Conservation (phyloP, 1,140 invertebrate genomes). For the Platyscapa corneri region DNA sequence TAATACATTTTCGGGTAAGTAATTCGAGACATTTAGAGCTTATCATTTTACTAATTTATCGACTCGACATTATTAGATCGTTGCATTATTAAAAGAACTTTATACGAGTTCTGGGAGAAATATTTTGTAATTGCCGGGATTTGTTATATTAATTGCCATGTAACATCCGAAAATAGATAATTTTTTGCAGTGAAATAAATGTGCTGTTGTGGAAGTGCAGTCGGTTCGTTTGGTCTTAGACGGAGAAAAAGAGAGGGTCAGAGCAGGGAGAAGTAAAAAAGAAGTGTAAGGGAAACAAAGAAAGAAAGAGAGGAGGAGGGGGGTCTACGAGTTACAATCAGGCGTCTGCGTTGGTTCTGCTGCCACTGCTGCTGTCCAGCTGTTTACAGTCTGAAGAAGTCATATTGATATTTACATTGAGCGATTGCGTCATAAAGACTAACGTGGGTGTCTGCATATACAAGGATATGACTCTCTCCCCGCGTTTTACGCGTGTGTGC, state of each 20-base stretch:
- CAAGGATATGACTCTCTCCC: not conserved
- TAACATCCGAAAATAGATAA: too few relatives aligned
- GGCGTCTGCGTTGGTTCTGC: not conserved
- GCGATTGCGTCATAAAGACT: conserved; percentile 13
- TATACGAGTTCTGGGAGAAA: too few relatives aligned
- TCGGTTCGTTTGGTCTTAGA: too few relatives aligned
- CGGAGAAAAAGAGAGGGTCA: not conserved
- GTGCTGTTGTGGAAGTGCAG: not conserved
- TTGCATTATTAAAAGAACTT: too few relatives aligned
- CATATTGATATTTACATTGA: conserved; percentile 33
- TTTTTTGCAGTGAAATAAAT: too few relatives aligned
- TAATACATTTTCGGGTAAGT: too few relatives aligned
- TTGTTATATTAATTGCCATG: too few relatives aligned
- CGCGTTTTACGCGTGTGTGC: too few relatives aligned
- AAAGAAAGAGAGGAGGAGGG: not conserved
- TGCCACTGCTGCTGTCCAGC: not conserved
- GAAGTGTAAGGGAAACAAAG: not conserved
- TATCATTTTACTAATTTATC: too few relatives aligned
- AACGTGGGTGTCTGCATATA: not conserved
- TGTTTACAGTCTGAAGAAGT: conserved; percentile 16
- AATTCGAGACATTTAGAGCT: too few relatives aligned
- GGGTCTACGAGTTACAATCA: conserved; percentile 17
- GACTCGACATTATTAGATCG: too few relatives aligned
- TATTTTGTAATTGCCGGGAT: too few relatives aligned
- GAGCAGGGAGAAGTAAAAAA: not conserved